phyloP scores from a whole-genome alignment of 1,140 invertebrate genomes.

The Proctacanthus coquilletti region DNA sequence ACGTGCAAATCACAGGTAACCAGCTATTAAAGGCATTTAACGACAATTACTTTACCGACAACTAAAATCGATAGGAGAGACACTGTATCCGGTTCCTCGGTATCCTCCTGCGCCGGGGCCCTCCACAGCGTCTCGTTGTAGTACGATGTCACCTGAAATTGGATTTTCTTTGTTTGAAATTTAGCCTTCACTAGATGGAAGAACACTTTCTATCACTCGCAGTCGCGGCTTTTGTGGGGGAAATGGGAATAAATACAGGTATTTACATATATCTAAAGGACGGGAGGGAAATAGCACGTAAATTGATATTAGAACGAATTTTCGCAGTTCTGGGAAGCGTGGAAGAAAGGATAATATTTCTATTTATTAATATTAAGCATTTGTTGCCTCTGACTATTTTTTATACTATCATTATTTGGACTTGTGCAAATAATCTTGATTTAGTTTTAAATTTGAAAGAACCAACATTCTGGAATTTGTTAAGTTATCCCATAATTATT shows the following conservation, averaged over 20 bases:
- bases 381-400: no score
- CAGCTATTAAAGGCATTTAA: conserved; percentile 24
- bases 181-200: not conserved
- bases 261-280: no score
- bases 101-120: conserved; percentile 31
- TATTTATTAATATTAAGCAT: no score
- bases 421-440: no score
- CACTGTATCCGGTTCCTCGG: conserved; percentile 49
- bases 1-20: conserved; percentile 11
- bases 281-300: no score
- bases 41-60: conserved; percentile 47
- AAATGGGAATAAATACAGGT: conserved; percentile 16
- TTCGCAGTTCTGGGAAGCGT: conserved; percentile 3
- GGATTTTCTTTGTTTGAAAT: not conserved
- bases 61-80: conserved; percentile 53
- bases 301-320: conserved; percentile 9
- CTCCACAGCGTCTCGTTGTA: conserved; percentile 30
- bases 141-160: conserved; percentile 24
- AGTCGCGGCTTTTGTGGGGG: conserved; percentile 9
- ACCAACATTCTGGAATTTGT: no score
- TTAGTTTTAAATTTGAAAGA: no score
- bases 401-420: no score
- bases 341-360: conserved; percentile 4
- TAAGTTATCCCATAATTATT: no score
- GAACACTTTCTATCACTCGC: conserved; percentile 13